A percentile compares a stretch with the other conserved stretches of the same genome.
Conservation (phyloP, 2,113 vertebrate genomes). For the Hippotragus niger region DNA sequence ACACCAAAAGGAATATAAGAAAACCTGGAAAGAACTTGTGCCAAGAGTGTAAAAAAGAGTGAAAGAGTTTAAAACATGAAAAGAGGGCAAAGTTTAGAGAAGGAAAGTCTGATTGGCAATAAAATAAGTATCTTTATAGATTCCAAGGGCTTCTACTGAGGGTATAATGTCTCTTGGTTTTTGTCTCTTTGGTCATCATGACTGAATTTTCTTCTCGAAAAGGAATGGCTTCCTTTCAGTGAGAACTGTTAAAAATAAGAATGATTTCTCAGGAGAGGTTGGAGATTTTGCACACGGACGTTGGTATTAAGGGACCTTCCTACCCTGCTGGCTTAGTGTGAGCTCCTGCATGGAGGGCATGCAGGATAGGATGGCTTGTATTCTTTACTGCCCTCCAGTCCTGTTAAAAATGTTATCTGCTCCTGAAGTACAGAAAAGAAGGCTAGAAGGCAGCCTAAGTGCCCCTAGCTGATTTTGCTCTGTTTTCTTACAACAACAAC, state of each 20-base stretch:
- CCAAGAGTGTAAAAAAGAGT: not conserved
- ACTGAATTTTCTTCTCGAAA: not conserved
- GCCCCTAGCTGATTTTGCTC: not conserved
- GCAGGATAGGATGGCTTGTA: not conserved
- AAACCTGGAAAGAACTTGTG: not conserved
- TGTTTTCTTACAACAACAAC: not conserved
- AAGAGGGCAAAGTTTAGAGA: not conserved
- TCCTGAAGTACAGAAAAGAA: not conserved
- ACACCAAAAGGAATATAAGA: not conserved
- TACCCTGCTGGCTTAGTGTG: not conserved
- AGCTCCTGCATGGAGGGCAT: not conserved
- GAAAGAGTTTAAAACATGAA: not conserved
- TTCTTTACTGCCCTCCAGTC: not conserved
- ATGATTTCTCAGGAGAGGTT: not conserved
- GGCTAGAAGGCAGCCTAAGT: not conserved
- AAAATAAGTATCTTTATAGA: not conserved
- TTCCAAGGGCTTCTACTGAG: not conserved
- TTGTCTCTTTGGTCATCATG: not conserved
- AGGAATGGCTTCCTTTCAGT: not conserved
- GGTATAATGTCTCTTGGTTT: not conserved
- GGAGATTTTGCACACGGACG: not conserved
- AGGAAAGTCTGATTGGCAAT: not conserved
- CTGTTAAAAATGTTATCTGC: not conserved
- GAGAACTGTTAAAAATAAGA: not conserved
- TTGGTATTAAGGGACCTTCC: not conserved